Evolutionary conservation across 2,113 vertebrate genomes (phyloP), one percentile per base, ranked within the genome.

Genomic region (Notothenia coriiceps): DNA sequence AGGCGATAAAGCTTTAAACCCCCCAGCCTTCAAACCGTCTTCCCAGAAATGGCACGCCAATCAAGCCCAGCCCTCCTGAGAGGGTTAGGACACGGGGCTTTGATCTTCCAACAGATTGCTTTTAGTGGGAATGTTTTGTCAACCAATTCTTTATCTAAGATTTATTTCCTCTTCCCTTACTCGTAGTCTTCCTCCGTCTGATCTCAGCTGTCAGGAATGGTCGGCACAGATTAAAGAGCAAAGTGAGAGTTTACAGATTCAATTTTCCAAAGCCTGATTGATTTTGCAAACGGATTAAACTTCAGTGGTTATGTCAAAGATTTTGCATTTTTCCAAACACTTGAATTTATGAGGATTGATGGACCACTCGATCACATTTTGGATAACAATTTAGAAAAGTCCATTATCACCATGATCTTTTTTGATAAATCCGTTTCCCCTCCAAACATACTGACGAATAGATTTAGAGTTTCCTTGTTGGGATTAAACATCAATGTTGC

Each of bases 41-140:
- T 62, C 46, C 13, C 22, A 7, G 29, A 69, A 15, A 73, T 62
- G 51, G 25, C n/a, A 7, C 55, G 79, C n/a, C 79, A 65, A 43
- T 82, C 74, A 70, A 40, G 4, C 5, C 10, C 33, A n/a, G 1
- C 10, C 10, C 62, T 64, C 50, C 44, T 49, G 2, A 18, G 17
- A 43, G 43, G 20, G 44, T 66, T 20, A 7, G 33, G 33, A 22
- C 40, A 14, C 47, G 17, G 18, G 5, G 49, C 62, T 78, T 72
- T 67, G 59, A 66, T 77, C 54, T 52, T 47, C 59, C 43, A 55
- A 20, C 50, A 59, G 59, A 65, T 65, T 20, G 15, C 47, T 70
- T 56, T 20, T 56, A 50, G 25, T 12, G 50, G 18, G 22, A n/a
- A 68, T 25, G 13, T 43, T 46, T 10, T 54, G 35, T 18, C 60